Evolutionary conservation across 1,140 invertebrate species (phyloP).

Genomic region (Drosophila grimshawi): DNA sequence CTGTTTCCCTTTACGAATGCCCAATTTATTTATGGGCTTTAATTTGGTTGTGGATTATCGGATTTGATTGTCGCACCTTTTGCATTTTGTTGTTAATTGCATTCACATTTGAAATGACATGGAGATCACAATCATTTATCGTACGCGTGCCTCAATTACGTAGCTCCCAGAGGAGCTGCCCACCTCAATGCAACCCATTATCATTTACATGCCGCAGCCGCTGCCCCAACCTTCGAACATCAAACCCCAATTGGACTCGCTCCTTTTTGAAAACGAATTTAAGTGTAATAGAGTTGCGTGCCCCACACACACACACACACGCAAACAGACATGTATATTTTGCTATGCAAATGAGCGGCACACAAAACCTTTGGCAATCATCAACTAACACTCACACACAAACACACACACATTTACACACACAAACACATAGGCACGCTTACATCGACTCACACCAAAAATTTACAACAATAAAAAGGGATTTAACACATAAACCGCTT

Average conservation of each 20-base stretch:
- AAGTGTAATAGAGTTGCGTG: conserved; percentile 79
- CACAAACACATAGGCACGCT: conserved; percentile 9
- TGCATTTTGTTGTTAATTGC: conserved; percentile 42
- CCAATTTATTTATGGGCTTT: conserved; percentile 3
- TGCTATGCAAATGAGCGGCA: conserved; percentile 64
- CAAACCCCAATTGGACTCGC: conserved; percentile 41
- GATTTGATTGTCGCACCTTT: conserved; percentile 19
- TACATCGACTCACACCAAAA: conserved; percentile 28
- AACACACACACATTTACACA: conserved; percentile 23
- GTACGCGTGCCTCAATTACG: conserved; percentile 74
- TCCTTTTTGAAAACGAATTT: conserved; percentile 73
- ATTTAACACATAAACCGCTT: conserved; percentile 74
- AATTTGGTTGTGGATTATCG: conserved; percentile 3
- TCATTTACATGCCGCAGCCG: conserved; percentile 4
- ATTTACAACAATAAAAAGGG: conserved; percentile 78
- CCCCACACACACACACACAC: conserved; percentile 46
- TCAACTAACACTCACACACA: conserved; percentile 52
- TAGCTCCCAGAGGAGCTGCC: conserved; percentile 49
- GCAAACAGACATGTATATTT: conserved; percentile 8
- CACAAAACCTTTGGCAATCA: conserved; percentile 69
- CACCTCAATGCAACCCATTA: conserved; percentile 6
- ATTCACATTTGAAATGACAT: conserved; percentile 29
- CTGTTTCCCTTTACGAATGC: background rate
- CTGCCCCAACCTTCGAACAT: conserved; percentile 1
- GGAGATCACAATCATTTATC: conserved; percentile 71